These are phyloP conservation scores for Drosophila borborema DNA, from an alignment of 2,888 invertebrate species.

Conservation along the genomic window DNA sequence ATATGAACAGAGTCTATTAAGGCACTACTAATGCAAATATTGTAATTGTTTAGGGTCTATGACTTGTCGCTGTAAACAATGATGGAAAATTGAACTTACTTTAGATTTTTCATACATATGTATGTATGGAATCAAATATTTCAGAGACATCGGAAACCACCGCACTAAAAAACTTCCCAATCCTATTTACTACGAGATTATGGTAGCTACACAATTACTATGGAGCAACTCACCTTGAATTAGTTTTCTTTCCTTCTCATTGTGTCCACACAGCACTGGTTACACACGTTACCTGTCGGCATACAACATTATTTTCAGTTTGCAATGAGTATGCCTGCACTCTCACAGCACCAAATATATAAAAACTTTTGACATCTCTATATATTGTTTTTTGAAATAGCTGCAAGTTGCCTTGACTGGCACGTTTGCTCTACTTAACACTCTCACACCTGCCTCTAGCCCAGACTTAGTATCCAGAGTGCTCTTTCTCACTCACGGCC, in stretches of 20 bases:
- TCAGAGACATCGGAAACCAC: neutral
- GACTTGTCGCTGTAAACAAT: constrained; percentile 35
- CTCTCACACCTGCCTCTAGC: constrained; percentile 56
- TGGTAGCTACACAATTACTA: constrained; percentile 23
- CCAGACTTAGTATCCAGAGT: constrained; percentile 31
- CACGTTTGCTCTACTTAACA: constrained; percentile 70
- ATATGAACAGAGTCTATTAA: constrained; percentile 18
- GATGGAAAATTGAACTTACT: constrained; percentile 23
- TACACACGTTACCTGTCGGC: constrained; percentile 15
- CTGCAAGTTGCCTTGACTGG: constrained; percentile 45
- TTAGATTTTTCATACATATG: constrained; percentile 5
- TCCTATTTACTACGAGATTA: constrained; percentile 15
- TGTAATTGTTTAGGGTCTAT: constrained; percentile 28
- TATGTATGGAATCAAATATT: constrained; percentile 1
- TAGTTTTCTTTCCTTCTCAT: constrained; percentile 45
- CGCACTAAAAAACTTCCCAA: constrained; percentile 4
- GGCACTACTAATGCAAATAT: constrained; percentile 22
- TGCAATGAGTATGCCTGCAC: constrained; percentile 50
- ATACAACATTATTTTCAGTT: constrained; percentile 48
- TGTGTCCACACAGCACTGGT: constrained; percentile 19
- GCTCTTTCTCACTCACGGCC: constrained; percentile 47
- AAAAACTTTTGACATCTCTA: constrained; percentile 54
- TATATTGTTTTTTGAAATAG: constrained; percentile 45
- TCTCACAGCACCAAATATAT: constrained; percentile 45
- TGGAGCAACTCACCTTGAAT: constrained; percentile 67